These are phyloP conservation scores for Caenorhabditis panamensis DNA, from an alignment of 2,888 invertebrate genomes.

Conservation along the genomic window DNA sequence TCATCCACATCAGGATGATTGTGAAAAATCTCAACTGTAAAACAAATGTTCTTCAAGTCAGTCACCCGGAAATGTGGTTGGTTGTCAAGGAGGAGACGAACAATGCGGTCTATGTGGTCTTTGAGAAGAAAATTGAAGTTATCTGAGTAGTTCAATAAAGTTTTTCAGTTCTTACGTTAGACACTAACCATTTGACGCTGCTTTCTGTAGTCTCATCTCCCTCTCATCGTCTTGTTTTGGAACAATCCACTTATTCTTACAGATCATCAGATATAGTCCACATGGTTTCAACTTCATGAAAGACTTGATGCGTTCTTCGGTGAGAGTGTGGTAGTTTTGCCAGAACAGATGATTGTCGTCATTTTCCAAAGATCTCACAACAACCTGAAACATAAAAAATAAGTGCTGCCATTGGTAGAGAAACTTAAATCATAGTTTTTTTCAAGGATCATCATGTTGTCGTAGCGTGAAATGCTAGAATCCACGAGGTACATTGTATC, in stretches of 20 bases:
- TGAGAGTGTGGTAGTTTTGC: constrained; percentile 3
- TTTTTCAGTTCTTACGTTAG: too few species aligned
- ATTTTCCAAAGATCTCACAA: too few species aligned
- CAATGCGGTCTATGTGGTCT: not conserved
- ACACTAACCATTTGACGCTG: too few species aligned
- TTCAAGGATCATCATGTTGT: not conserved
- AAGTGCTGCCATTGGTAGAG: too few species aligned
- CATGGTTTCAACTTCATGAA: not conserved
- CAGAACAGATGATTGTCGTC: constrained; percentile 1
- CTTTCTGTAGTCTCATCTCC: too few species aligned
- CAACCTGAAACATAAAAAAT: too few species aligned
- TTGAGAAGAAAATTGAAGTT: not conserved
- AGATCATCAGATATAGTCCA: not conserved
- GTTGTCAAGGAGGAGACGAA: not conserved
- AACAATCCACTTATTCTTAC: not conserved
- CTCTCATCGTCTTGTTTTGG: too few species aligned
- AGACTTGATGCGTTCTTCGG: not conserved
- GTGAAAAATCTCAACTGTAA: not conserved
- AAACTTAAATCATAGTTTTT: not conserved
- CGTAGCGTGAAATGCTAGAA: not conserved
- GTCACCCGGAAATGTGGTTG: not conserved
- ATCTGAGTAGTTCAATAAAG: too few species aligned
- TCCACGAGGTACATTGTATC: constrained; percentile 9
- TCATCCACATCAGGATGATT: not conserved
- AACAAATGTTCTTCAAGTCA: not conserved